These are phyloP conservation scores for Strix uralensis DNA, from an alignment of 2,113 vertebrate genomes.

Conservation along the genomic window DNA sequence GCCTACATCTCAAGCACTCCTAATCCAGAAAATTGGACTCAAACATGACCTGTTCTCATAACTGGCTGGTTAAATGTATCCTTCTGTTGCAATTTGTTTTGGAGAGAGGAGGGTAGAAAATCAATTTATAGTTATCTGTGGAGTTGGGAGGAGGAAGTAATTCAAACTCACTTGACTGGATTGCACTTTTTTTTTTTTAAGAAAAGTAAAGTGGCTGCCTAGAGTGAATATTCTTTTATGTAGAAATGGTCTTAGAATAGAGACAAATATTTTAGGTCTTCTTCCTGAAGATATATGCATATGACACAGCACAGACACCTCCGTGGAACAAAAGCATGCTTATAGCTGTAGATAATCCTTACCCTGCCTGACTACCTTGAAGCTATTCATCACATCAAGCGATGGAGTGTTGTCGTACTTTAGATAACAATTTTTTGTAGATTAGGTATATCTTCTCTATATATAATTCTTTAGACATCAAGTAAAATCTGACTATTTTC, in stretches of 20 bases:
- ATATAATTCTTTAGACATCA: not conserved
- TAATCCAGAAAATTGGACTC: not conserved
- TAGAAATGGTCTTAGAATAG: not conserved
- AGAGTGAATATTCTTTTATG: not conserved
- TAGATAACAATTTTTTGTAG: not conserved
- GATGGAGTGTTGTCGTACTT: not conserved
- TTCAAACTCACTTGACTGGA: not conserved
- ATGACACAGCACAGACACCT: not conserved
- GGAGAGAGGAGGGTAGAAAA: not conserved
- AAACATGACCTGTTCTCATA: not conserved
- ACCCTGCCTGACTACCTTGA: not conserved
- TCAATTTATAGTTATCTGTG: not conserved
- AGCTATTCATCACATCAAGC: not conserved
- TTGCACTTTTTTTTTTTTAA: not conserved
- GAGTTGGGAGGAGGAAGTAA: not conserved
- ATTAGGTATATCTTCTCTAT: not conserved
- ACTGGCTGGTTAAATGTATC: not conserved
- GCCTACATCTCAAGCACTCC: not conserved
- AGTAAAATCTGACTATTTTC: constrained; percentile 12
- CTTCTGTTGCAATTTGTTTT: not conserved
- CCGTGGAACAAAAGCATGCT: not conserved
- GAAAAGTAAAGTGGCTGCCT: not conserved
- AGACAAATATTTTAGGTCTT: not conserved
- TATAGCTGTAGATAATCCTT: not conserved
- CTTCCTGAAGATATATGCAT: not conserved